Evolutionary conservation across 2,888 invertebrate genomes (phyloP), one percentile per base, ranked within the genome.

Genomic region (Tryphoninae sp.): DNA sequence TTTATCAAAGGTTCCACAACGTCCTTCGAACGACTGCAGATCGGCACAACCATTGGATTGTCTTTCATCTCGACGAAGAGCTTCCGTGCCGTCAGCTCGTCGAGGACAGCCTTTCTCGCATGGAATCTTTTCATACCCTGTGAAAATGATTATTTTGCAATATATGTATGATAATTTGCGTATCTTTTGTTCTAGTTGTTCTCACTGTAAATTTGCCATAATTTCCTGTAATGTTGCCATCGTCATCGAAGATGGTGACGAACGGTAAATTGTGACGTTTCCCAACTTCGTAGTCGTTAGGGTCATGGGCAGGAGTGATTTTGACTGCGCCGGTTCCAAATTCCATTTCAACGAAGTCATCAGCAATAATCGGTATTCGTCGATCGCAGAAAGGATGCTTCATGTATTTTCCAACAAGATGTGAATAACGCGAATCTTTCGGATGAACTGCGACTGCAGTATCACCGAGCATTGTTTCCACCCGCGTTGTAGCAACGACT

Each of bases 241-340:
- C 95, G 87, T 98, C 99, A 88, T 97, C 96, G 83, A 99, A 95
- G 77, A 99, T 96, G 51, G 96, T 98, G 84, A 99, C 94, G 90
- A 97, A 96, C 0, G 96, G 95, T 83, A 99, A 93, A 84, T 95
- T 94, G 91, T 98, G 98, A 7, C 98, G 94, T 89, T 97, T 96
- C 51, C 97, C 99, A 59, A 98, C 96, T 89, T 98, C 98, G 92
- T 98, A 99, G 93, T 99, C 99, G 89, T 97, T 97, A 49, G 95
- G 96, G 92, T 99, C 99, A 92, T 99, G 99, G 1, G 98, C 99
- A 0, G 99, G 99, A 0, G 99, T 99, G 82, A 99, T 97, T 93
- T 99, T 99, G 0, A 99, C 99, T 80, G 98, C 99, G 86, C 99
- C 97, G 74, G 99, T 99, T 88, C 99, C 99, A 91, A 99, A 99